These are phyloP conservation scores for Anas georgica DNA, from an alignment of 2,797 vertebrate species.

Conservation along the genomic window DNA sequence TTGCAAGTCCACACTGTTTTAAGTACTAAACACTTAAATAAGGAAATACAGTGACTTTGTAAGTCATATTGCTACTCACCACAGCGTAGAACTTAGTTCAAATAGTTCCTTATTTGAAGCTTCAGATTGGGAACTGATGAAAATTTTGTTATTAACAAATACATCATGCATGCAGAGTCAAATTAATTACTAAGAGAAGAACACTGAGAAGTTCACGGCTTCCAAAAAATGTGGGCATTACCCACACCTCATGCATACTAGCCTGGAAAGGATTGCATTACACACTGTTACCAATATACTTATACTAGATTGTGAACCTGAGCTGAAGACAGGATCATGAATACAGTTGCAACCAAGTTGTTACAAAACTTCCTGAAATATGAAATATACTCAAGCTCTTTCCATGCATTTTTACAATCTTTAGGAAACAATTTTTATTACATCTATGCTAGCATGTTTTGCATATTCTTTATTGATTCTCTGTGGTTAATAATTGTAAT, in stretches of 20 bases:
- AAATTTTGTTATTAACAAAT: background rate
- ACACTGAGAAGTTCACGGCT: background rate
- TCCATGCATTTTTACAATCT: background rate
- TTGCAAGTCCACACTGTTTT: background rate
- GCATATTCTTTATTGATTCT: background rate
- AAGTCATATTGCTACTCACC: background rate
- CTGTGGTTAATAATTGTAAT: background rate
- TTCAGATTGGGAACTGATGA: background rate
- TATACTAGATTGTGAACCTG: background rate
- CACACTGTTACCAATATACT: background rate
- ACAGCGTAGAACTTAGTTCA: background rate
- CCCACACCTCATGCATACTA: background rate
- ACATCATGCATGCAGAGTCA: background rate
- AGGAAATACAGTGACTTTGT: background rate
- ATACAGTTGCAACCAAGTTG: background rate
- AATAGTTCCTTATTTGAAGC: background rate
- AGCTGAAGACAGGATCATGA: background rate
- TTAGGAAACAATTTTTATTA: background rate
- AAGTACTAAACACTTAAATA: background rate
- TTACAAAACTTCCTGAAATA: background rate
- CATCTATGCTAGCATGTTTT: background rate
- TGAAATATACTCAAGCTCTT: background rate
- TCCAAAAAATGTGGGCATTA: background rate
- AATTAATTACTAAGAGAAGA: background rate
- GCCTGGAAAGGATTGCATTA: background rate